These are phyloP conservation scores for Willisornis vidua DNA, from an alignment of 2,113 vertebrate genomes.

Conservation along the genomic window DNA sequence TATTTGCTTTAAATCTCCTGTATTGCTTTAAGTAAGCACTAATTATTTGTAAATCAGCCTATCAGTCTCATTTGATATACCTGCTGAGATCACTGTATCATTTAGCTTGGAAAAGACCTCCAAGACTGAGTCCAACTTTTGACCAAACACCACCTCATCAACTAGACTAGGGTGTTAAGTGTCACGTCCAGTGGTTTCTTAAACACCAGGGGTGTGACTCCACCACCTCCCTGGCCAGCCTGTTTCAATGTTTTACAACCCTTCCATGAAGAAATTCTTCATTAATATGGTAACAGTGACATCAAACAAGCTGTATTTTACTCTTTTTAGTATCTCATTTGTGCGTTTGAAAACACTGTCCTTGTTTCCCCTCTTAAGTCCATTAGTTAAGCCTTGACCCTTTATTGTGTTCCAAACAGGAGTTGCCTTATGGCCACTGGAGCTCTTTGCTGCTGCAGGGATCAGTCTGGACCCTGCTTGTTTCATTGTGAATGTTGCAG, in stretches of 20 bases:
- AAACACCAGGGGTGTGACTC: not conserved
- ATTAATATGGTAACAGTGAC: not conserved
- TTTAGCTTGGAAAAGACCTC: not conserved
- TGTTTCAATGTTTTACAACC: not conserved
- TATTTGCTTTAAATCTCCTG: not conserved
- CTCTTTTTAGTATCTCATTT: not conserved
- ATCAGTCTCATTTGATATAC: not conserved
- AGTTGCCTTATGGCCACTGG: not conserved
- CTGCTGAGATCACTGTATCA: not conserved
- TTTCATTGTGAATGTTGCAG: not conserved
- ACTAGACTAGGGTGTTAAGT: not conserved
- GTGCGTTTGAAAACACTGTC: not conserved
- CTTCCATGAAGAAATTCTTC: not conserved
- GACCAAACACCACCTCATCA: not conserved
- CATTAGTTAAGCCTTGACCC: not conserved
- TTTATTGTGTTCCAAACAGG: not conserved
- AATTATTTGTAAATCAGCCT: not conserved
- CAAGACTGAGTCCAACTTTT: fast-evolving
- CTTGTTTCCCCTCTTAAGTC: not conserved
- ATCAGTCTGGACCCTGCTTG: not conserved
- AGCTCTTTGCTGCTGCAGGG: not conserved
- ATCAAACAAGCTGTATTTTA: not conserved
- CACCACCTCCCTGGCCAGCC: not conserved
- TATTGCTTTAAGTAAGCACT: not conserved
- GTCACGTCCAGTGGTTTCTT: not conserved